These are phyloP conservation scores for Lanistes nyassanus DNA, from an alignment of 1,140 invertebrate genomes.

Conservation along the genomic window DNA sequence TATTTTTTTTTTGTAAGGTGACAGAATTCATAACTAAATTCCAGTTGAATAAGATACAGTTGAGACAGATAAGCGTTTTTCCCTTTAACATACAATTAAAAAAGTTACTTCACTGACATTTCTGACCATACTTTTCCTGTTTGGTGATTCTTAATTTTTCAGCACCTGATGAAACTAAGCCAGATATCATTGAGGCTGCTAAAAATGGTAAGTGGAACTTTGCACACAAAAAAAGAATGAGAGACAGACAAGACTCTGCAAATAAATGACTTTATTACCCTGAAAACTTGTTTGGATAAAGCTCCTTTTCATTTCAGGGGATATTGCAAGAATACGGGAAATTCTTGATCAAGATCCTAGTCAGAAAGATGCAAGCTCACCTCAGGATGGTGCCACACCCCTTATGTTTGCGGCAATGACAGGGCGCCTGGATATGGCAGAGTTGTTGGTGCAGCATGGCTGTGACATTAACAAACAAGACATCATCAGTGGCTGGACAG, in stretches of 20 bases:
- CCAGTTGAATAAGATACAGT: no score
- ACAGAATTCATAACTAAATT: no score
- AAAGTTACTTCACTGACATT: no score
- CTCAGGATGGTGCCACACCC: conserved; percentile 66
- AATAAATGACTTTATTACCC: no score
- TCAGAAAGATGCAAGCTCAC: conserved; percentile 61
- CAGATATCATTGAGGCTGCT: conserved; percentile 63
- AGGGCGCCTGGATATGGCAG: conserved; percentile 63
- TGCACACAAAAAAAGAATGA: no score
- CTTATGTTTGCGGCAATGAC: conserved; percentile 68
- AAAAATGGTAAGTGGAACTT: conserved; percentile 55
- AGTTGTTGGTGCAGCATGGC: conserved; percentile 60
- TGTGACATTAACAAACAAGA: conserved; percentile 67
- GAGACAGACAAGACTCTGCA: no score
- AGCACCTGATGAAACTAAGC: conserved; percentile 62
- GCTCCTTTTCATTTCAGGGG: conserved; percentile 42
- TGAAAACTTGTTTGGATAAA: no score
- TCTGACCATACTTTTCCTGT: no score
- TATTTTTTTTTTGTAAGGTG: no score
- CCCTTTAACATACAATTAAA: no score
- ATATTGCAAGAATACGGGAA: conserved; percentile 55
- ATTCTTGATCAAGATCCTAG: conserved; percentile 60
- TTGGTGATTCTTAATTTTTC: conserved; percentile 33
- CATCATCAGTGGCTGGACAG: conserved; percentile 67
- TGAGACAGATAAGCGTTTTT: no score